phyloP scores from a whole-genome alignment of 2,113 vertebrate species.

The Rhinoderma darwinii region DNA sequence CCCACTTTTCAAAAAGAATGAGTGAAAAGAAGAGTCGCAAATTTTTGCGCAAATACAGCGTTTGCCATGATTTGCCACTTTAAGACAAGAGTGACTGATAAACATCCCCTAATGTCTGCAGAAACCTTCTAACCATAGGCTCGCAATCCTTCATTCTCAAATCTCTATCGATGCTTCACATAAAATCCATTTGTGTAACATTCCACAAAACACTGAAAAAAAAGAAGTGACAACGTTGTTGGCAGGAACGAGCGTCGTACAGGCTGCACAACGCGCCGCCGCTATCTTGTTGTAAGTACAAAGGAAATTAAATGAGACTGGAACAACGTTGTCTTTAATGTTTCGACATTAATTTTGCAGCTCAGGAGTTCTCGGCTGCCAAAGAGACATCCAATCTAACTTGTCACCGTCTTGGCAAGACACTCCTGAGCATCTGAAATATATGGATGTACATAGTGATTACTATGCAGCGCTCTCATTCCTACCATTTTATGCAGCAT shows the following conservation, averaged over 20 bases:
- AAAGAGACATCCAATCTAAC: constrained; percentile 53
- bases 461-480: constrained; percentile 35
- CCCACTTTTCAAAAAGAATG: no score
- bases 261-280: background rate
- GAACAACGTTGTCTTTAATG: constrained; percentile 54
- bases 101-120: no score
- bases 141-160: background rate
- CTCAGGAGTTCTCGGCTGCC: constrained; percentile 38
- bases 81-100: no score
- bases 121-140: background rate
- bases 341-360: constrained; percentile 43
- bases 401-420: constrained; percentile 52
- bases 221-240: background rate
- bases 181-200: background rate
- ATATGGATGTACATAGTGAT: constrained; percentile 40
- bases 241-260: background rate
- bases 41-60: no score
- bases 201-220: background rate
- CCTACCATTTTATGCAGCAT: background rate
- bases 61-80: no score
- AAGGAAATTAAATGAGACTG: constrained; percentile 45
- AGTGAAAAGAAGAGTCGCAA: no score
- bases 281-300: constrained; percentile 16
- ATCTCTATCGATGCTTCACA: background rate
- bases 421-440: constrained; percentile 14